phyloP scores from a whole-genome alignment of 2,797 vertebrate genomes.

The Naso thynnoides region DNA sequence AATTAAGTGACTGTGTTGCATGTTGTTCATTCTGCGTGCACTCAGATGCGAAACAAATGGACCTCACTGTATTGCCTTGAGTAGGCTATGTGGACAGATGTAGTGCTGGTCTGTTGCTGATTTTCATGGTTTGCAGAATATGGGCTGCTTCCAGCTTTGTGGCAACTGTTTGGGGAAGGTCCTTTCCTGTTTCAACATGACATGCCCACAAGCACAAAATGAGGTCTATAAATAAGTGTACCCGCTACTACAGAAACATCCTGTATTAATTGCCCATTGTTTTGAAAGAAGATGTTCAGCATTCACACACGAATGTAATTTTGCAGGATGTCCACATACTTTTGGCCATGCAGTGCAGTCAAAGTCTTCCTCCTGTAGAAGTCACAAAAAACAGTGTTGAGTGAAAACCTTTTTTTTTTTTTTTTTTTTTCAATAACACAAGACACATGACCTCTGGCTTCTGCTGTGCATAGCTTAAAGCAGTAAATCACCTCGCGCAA shows the following conservation, averaged over 20 bases:
- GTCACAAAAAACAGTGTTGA: conserved; percentile 9
- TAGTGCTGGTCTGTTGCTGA: not conserved
- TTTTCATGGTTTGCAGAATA: not conserved
- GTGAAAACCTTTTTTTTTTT: conserved; percentile 1
- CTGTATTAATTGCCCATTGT: too few species aligned
- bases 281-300: not conserved
- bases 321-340: not conserved
- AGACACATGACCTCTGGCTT: conserved; percentile 11
- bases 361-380: not conserved
- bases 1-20: conserved; percentile 25
- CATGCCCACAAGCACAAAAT: not conserved
- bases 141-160: not conserved
- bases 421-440: not conserved
- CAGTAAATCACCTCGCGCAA: conserved; percentile 20
- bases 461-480: not conserved
- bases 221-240: not conserved
- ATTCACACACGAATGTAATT: not conserved
- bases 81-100: not conserved
- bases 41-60: not conserved
- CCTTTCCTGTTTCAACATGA: not conserved
- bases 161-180: not conserved
- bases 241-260: too few species aligned
- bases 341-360: not conserved
- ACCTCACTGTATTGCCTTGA: not conserved
- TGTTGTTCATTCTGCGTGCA: not conserved